Percentiles rank a stretch among this genome's conserved stretches.
These are phyloP conservation scores for Lichenostomus cassidix DNA, from an alignment of 2,113 vertebrate species.

Conservation along the genomic window DNA sequence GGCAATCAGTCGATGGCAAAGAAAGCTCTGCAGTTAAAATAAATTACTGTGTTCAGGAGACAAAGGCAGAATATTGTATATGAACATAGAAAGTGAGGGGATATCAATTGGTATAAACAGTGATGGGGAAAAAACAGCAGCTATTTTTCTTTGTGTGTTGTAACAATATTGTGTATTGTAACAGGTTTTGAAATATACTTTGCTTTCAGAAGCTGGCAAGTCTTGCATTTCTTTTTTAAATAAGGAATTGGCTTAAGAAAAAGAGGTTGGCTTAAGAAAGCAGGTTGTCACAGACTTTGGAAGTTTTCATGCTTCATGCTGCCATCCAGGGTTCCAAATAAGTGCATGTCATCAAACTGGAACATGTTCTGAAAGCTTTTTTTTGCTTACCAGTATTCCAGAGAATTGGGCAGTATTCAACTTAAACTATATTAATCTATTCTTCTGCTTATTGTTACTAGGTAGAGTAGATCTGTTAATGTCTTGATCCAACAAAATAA, in stretches of 20 bases:
- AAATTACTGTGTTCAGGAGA: neutral
- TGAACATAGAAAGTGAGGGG: neutral
- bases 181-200: neutral
- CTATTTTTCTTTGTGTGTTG: neutral
- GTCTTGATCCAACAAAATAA: neutral
- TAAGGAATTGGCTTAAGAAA: neutral
- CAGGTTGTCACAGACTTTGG: neutral
- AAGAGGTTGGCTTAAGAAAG: neutral
- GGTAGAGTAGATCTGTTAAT: neutral
- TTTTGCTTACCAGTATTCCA: neutral
- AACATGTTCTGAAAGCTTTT: neutral
- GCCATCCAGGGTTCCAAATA: neutral
- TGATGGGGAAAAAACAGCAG: neutral
- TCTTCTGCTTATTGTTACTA: neutral
- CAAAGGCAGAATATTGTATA: neutral
- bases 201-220: neutral
- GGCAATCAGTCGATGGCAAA: neutral
- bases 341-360: fast-evolving
- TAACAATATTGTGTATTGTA: neutral
- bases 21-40: neutral
- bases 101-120: neutral
- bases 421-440: neutral
- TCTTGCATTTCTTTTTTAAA: neutral
- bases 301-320: neutral
- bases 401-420: neutral